Percentiles rank a stretch among this genome's conserved stretches.
These are phyloP conservation scores for Melanotaenia parkinsoni DNA, from an alignment of 2,797 vertebrate genomes.

Conservation along the genomic window DNA sequence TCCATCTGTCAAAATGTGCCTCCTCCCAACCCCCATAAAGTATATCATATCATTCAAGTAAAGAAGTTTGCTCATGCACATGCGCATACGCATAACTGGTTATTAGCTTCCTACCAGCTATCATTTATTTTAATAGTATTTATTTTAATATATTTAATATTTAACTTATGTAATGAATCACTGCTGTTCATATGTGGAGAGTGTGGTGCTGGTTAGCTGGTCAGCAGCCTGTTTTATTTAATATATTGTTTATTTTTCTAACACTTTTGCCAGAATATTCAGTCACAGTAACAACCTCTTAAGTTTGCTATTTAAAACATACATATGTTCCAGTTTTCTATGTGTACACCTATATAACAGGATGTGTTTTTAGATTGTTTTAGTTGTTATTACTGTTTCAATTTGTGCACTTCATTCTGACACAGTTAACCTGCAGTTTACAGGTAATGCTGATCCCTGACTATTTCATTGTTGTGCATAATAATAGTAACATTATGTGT, in stretches of 20 bases:
- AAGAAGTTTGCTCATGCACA: slow-evolving; percentile 10
- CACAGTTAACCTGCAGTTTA: slow-evolving; percentile 81
- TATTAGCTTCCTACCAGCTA: slow-evolving; percentile 2
- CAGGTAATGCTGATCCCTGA: slow-evolving; percentile 83
- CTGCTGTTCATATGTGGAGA: slow-evolving; percentile 19
- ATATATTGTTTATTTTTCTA: slow-evolving; percentile 37
- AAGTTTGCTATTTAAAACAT: slow-evolving; percentile 14
- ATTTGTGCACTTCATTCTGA: slow-evolving; percentile 75
- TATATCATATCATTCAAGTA: slow-evolving; percentile 28
- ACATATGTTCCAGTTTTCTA: slow-evolving; percentile 24
- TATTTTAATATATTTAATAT: slow-evolving; percentile 10
- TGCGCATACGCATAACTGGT: slow-evolving; percentile 18
- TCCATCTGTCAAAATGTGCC: slow-evolving; percentile 45
- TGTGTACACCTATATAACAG: slow-evolving; percentile 34
- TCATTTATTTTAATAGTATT: slow-evolving; percentile 1
- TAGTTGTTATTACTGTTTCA: slow-evolving; percentile 48
- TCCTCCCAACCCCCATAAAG: slow-evolving; percentile 2
- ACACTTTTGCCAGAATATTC: slow-evolving; percentile 26
- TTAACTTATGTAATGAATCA: slow-evolving; percentile 21
- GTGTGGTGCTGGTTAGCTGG: slow-evolving; percentile 36
- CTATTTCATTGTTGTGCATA: slow-evolving; percentile 68
- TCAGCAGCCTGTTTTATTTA: slow-evolving; percentile 40
- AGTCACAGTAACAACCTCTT: slow-evolving; percentile 23
- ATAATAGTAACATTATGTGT: slow-evolving; percentile 34
- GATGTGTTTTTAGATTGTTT: slow-evolving; percentile 45